A percentile compares a stretch with the other conserved stretches of the same genome.
Evolutionary conservation across 2,113 vertebrate genomes (phyloP).

Genomic region (Hepsetus odoe): DNA sequence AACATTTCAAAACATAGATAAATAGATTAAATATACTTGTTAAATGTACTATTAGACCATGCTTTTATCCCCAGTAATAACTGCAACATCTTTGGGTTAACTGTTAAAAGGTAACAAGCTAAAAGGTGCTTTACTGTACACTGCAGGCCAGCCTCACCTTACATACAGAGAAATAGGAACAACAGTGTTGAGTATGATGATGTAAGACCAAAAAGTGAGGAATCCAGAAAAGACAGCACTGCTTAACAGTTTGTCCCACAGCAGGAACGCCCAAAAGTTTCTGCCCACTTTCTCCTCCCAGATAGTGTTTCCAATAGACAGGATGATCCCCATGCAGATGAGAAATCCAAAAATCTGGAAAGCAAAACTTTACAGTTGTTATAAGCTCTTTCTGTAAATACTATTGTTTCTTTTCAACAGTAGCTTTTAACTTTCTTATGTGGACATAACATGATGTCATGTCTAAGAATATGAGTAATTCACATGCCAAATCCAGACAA

Average conservation of each 20-base stretch:
- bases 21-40: too few relatives aligned
- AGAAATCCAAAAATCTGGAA: slow-evolving; percentile 82
- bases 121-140: background rate
- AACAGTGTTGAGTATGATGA: slow-evolving; percentile 81
- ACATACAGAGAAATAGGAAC: slow-evolving; percentile 83
- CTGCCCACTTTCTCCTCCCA: slow-evolving; percentile 74
- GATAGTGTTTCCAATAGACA: slow-evolving; percentile 78
- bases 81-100: too few relatives aligned
- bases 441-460: slow-evolving; percentile 20
- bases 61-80: too few relatives aligned
- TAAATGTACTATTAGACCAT: too few relatives aligned
- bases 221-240: slow-evolving; percentile 76
- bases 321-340: slow-evolving; percentile 76
- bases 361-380: background rate
- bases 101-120: background rate
- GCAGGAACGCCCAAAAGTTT: slow-evolving; percentile 71
- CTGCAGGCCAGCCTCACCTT: slow-evolving; percentile 64
- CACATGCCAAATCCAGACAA: slow-evolving; percentile 19
- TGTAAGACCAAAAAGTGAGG: slow-evolving; percentile 81
- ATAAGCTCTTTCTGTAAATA: background rate
- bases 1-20: too few relatives aligned
- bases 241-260: slow-evolving; percentile 64
- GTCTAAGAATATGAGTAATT: slow-evolving; percentile 39
- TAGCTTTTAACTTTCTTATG: slow-evolving; percentile 3
- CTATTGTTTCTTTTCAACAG: background rate